phyloP scores from a whole-genome alignment of 2,888 invertebrate species.

The Cecidostiba fungosa region DNA sequence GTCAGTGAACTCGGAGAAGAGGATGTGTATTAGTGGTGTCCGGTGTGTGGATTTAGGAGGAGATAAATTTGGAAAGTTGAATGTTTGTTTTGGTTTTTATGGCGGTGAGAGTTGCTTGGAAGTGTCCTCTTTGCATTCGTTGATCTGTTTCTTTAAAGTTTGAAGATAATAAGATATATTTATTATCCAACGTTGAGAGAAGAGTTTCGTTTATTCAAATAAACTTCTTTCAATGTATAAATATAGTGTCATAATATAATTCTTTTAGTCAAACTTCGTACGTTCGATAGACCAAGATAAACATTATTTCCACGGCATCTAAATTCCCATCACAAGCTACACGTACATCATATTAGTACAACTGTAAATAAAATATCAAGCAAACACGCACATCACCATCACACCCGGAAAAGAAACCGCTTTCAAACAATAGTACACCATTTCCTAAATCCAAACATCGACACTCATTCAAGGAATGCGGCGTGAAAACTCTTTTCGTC shows the following conservation, averaged over 20 bases:
- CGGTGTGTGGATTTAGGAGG: not conserved
- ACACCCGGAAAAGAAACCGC: not conserved
- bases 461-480: not conserved
- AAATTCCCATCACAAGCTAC: too few relatives aligned
- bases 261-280: too few relatives aligned
- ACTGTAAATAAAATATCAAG: not conserved
- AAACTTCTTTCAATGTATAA: too few relatives aligned
- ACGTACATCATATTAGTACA: too few relatives aligned
- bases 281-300: too few relatives aligned
- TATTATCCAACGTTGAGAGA: not conserved
- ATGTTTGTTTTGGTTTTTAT: slow-evolving; percentile 1
- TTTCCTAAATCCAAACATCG: not conserved
- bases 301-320: too few relatives aligned
- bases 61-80: not conserved
- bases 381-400: not conserved
- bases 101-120: not conserved
- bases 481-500: slow-evolving; percentile 11
- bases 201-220: not conserved
- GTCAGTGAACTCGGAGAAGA: slow-evolving; percentile 1
- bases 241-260: too few relatives aligned
- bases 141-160: not conserved
- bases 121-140: not conserved
- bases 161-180: too few relatives aligned
- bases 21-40: not conserved
- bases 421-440: not conserved